Evolutionary conservation across 2,888 invertebrate species (phyloP), one percentile per base, ranked within the genome.

Genomic region (Papilio gigon): DNA sequence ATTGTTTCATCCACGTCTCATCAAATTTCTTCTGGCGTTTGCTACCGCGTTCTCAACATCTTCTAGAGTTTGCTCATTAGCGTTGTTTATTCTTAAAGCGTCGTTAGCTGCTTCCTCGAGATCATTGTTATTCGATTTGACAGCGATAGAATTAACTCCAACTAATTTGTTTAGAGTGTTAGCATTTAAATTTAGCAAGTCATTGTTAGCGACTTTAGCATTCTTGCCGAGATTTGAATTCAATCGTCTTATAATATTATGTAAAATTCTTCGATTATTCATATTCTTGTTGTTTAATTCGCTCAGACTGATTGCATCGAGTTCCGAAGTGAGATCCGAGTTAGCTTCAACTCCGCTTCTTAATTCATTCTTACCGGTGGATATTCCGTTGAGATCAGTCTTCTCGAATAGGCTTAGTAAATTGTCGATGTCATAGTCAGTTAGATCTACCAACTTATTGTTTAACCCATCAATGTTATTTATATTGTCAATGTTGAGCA

Each of bases 381-480:
- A 59, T 37, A 59, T 1, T 2, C 35, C 37, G 25, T 40, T 40
- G 4, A 40, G 60, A 2, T 40, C 40, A 14, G 1, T 60, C n/a
- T 60, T 60, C 25, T 60, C 40, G n/a, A 40, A 60, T 60, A 60
- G n/a, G 25, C 60, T 40, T n/a, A 60, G 27, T 0, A 40, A n/a
- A 40, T 40, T 60, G n/a, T 60, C 60, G n/a, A 60, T n/a, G 4
- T 60, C 25, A 11, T 40, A 60, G 14, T 60, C 60, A n/a, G 53
- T 60, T 35, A 60, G 20, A 25, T 60, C 37, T 11, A 60, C 60
- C 4, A 60, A 22, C 2, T 60, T 60, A 1, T 30, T 56, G 9
- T 17, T 30, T 56, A 30, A 30, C 9, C 33, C 12, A 37, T 22
- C 37, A 6, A 25, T 14, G n/a, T 60, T 14, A 60, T 40, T 60